Evolutionary conservation across 2,888 invertebrate species (phyloP), one percentile per base, ranked within the genome.

Genomic region (Rhopalosiphum nymphaeae): DNA sequence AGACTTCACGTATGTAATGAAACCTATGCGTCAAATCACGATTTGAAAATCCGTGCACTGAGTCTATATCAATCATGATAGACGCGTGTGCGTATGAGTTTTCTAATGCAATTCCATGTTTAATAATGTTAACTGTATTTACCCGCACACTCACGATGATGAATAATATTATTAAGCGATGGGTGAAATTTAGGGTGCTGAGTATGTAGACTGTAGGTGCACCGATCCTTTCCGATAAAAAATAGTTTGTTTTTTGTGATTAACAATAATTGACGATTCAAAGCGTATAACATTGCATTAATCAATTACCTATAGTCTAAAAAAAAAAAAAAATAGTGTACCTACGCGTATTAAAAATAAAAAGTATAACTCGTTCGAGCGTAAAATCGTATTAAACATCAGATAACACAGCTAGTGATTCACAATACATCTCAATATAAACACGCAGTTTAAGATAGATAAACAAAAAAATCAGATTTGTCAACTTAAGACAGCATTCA

Each of bases 11-110:
- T 29, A 29, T 13, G 85, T 44, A 46, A 86, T 86, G 86, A 86
- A 86, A 46, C 46, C 44, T 46, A 46, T n/a, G 29, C 29, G 0
- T 29, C 7, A 86, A 44, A 86, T 86, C 86, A 86, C 86, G 86
- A 86, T 86, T 46, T 46, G 5, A 44, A 46, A 46, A 46, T 46
- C 21, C 61, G 90, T 67, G 89, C 42, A n/a, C 44, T 25, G 11
- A 90, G 67, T 46, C 29, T 46, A n/a, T 46, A 90, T 36, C n/a
- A n/a, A 67, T 90, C 90, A 67, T 90, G 90, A 90, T 46, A 21
- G 56, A 26, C 29, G 57, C 16, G 9, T 61, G 46, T 3, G 9
- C 46, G 46, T 29, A 46, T 21, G 90, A n/a, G n/a, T 46, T 46
- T 67, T 90, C 46, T 44, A 46, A 86, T 46, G 46, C 44, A 49